phyloP scores from a whole-genome alignment of 2,888 invertebrate genomes.

The Hirtodrosophila cameraria region DNA sequence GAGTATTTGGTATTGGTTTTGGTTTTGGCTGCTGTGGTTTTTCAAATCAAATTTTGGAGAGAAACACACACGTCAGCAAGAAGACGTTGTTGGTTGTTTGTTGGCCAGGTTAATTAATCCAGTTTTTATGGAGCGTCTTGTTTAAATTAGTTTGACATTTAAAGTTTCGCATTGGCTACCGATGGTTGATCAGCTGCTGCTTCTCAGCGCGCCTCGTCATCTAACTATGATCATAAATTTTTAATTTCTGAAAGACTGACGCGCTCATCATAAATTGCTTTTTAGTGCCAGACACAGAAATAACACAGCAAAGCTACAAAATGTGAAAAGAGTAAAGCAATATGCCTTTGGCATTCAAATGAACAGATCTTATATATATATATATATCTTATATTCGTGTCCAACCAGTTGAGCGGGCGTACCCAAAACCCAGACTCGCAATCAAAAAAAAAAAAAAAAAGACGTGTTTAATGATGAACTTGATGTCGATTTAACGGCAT shows the following conservation, averaged over 20 bases:
- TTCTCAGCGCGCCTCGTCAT: constrained; percentile 22
- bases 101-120: constrained; percentile 71
- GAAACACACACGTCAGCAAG: constrained; percentile 24
- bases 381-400: constrained; percentile 11
- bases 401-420: constrained; percentile 59
- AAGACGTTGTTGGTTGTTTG: too few relatives aligned
- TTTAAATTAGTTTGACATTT: constrained; percentile 78
- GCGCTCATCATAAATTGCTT: constrained; percentile 73
- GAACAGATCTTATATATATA: constrained; percentile 38
- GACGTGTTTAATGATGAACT: constrained; percentile 76
- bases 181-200: constrained; percentile 4
- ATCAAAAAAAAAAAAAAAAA: too few relatives aligned
- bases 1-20: too few relatives aligned
- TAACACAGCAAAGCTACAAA: constrained; percentile 38
- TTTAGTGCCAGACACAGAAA: constrained; percentile 45
- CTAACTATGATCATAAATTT: constrained; percentile 63
- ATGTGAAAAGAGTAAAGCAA: constrained; percentile 59
- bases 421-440: neutral
- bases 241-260: constrained; percentile 60
- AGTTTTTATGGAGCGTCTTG: constrained; percentile 70
- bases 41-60: constrained; percentile 33
- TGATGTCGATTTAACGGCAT: constrained; percentile 62
- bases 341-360: constrained; percentile 79
- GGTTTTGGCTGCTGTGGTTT: constrained; percentile 10
- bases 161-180: constrained; percentile 51